Conservation (phyloP, 2,797 vertebrate genomes). For the Phataginus tetradactyla region DNA sequence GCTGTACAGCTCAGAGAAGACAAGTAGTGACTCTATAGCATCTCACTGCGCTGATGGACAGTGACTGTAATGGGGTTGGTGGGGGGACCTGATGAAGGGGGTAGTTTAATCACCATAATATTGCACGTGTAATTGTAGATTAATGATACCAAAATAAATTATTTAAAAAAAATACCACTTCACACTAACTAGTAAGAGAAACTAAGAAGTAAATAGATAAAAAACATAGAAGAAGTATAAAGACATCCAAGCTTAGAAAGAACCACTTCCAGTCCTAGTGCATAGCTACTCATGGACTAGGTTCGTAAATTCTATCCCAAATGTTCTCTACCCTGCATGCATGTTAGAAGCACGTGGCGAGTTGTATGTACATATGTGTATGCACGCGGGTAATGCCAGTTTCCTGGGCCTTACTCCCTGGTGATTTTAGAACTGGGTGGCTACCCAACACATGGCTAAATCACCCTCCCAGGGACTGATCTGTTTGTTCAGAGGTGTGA, state of each 20-base stretch:
- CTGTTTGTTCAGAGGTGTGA: not conserved
- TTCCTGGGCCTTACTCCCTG: not conserved
- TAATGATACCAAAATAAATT: too few species aligned
- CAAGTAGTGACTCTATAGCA: too few species aligned
- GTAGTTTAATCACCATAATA: too few species aligned
- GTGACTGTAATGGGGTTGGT: too few species aligned
- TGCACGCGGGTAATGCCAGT: not conserved
- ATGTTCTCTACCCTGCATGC: not conserved
- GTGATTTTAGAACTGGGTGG: not conserved
- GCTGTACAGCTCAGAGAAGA: too few species aligned
- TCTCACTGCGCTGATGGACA: too few species aligned
- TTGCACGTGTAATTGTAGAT: too few species aligned
- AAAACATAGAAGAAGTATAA: not conserved
- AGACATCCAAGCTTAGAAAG: not conserved
- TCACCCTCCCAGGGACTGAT: not conserved
- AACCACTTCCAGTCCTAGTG: not conserved
- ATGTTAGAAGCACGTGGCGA: not conserved
- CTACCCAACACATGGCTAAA: not conserved
- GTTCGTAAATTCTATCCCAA: not conserved
- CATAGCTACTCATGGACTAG: not conserved
- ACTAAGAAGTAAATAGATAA: not conserved
- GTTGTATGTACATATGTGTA: not conserved
- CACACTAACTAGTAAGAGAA: not conserved
- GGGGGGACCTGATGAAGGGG: too few species aligned
- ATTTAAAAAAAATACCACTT: not conserved